Conservation (phyloP, 2,888 invertebrate species). For the Toxonevra muliebris region DNA sequence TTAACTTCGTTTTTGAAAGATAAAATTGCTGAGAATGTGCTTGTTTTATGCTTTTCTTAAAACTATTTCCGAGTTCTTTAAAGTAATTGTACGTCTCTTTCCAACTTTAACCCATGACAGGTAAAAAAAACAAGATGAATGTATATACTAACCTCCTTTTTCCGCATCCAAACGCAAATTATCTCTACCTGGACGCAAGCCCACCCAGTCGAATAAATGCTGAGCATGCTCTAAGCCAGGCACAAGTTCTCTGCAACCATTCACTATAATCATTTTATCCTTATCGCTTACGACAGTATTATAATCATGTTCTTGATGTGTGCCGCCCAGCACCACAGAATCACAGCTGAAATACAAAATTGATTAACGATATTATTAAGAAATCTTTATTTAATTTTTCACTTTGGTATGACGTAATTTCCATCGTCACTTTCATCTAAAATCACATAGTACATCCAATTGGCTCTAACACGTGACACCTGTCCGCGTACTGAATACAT, state of each 20-base stretch:
- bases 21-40: no score
- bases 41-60: no score
- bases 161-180: slow-evolving; percentile 74
- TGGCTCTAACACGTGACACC: slow-evolving; percentile 74
- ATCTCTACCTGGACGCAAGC: slow-evolving; percentile 76
- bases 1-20: no score
- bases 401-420: slow-evolving; percentile 84
- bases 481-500: slow-evolving; percentile 80
- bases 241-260: slow-evolving; percentile 70
- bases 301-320: slow-evolving; percentile 74
- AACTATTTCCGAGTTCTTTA: no score
- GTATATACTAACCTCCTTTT: slow-evolving; percentile 43
- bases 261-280: slow-evolving; percentile 72
- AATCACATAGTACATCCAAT: slow-evolving; percentile 72
- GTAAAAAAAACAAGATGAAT: slow-evolving; percentile 5
- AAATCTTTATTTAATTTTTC: slow-evolving; percentile 51
- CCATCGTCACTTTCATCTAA: slow-evolving; percentile 70
- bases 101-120: no score
- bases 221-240: slow-evolving; percentile 71
- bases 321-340: slow-evolving; percentile 79
- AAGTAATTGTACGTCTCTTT: no score
- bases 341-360: slow-evolving; percentile 50
- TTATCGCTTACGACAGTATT: slow-evolving; percentile 66
- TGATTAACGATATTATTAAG: background rate
- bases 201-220: slow-evolving; percentile 73